Evolutionary conservation across 2,888 invertebrate genomes (phyloP), one percentile per base, ranked within the genome.

Genomic region (Cheilosia grossa): DNA sequence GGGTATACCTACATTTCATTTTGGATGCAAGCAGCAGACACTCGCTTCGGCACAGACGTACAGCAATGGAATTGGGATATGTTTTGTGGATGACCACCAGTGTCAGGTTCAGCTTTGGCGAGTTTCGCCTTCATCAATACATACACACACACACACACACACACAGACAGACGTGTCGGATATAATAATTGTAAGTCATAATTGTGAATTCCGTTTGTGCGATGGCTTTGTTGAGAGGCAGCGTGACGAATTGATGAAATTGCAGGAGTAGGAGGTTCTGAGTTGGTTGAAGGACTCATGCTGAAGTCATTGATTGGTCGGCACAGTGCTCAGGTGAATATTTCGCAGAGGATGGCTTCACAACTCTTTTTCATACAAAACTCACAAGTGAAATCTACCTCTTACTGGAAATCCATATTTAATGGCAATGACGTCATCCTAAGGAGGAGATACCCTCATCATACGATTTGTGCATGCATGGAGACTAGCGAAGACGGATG

Each of bases 61-160:
- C 9, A 33, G 78, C 64, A 67, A 59, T 73, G 51, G 54, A 78
- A 73, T 67, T 73, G 51, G 44, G 66, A 78, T 82, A 73, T 47
- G 44, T 67, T 79, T 47, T 79, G 67, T 56, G 79, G 79, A 82
- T 79, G 78, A 82, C 78, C 78, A 67, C 67, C 49, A 69, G 49
- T 78, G 73, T 72, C 77, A 82, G 66, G 42, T 54, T 66, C 72
- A 73, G 72, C 54, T 67, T 73, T 74, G 69, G 15, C 63, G 49
- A 61, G 30, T 66, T 51, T 61, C 47, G 33, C 59, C 54, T 61
- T 59, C 78, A 67, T 82, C 78, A 72, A 78, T 82, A 72, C 7
- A 21, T 10, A 51, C 47, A 67, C 30, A 61, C 53, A 64, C 5
- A 72, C 7, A 21, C 4, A 51, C 47, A 67, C 30, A 61, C 53